These are phyloP conservation scores for Gnathonemus echidnorhynchus DNA, from an alignment of 2,113 vertebrate species.

Conservation along the genomic window DNA sequence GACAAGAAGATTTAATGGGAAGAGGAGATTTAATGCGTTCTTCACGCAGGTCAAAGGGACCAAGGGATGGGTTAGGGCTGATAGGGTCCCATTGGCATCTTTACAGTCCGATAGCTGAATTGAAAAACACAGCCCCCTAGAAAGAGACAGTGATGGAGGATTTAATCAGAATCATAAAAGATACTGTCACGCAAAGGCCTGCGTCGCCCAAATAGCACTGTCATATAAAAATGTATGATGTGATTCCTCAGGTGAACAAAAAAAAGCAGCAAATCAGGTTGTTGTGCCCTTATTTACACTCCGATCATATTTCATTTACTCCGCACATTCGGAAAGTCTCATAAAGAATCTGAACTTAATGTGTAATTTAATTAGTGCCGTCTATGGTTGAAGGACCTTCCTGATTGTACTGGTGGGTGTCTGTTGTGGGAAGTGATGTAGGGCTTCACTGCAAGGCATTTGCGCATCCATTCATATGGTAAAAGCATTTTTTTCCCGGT, in stretches of 20 bases:
- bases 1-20: background rate
- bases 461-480: background rate
- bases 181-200: background rate
- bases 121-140: background rate
- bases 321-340: background rate
- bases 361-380: background rate
- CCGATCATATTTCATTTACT: background rate
- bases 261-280: background rate
- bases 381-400: background rate
- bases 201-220: background rate
- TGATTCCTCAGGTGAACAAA: background rate
- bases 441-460: background rate
- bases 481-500: background rate
- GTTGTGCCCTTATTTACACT: background rate
- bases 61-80: background rate
- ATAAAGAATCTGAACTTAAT: background rate
- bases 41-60: background rate
- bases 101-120: background rate
- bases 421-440: background rate
- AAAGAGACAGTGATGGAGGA: slow-evolving; percentile 4
- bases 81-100: background rate
- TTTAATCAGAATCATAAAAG: background rate
- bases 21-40: background rate
- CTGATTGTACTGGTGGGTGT: background rate
- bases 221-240: background rate